Evolutionary conservation across 2,888 invertebrate genomes (phyloP), one percentile per base, ranked within the genome.

Genomic region (Cheilosia urbana): DNA sequence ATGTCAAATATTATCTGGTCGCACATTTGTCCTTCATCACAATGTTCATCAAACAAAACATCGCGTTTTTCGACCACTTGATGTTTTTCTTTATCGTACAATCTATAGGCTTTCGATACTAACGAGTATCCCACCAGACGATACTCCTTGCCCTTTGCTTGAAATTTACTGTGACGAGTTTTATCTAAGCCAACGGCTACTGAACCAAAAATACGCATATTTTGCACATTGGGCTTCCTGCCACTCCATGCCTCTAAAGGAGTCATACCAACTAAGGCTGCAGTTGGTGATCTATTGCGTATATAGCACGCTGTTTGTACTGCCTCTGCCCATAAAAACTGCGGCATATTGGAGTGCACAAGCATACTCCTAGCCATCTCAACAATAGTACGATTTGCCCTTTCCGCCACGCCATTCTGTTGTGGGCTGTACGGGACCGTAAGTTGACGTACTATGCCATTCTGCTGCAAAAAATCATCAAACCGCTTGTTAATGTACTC

Each of bases 291-390:
- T n/a, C n/a, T n/a, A n/a, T n/a, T n/a, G n/a, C n/a, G n/a, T n/a
- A n/a, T n/a, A n/a, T n/a, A n/a, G n/a, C n/a, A n/a, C n/a, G n/a
- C n/a, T n/a, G n/a, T n/a, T n/a, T n/a, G n/a, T n/a, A n/a, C n/a
- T n/a, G n/a, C 87, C 9, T 87, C 83, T 27, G 66, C 88, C 65
- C 88, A 89, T 24, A 88, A 66, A 49, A 82, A 62, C 34, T 81
- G 90, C 89, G 40, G 87, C 13, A 90, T 57, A n/a, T 78, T 77
- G 21, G 87, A 73, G 21, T 89, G 72, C 4, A 87, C 68, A 17
- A 91, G 55, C 88, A 90, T 87, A 30, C 88, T 79, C 27, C 90
- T 83, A 7, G 89, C 89, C 66, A 87, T 87, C 58, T 89, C 89
- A 34, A 89, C 51, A 51, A 85, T 37, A 19, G 78, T 88, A 2